Evolutionary conservation across 2,888 invertebrate species (phyloP), one percentile per base, ranked within the genome.

Genomic region (Tromatobia lineatoria): DNA sequence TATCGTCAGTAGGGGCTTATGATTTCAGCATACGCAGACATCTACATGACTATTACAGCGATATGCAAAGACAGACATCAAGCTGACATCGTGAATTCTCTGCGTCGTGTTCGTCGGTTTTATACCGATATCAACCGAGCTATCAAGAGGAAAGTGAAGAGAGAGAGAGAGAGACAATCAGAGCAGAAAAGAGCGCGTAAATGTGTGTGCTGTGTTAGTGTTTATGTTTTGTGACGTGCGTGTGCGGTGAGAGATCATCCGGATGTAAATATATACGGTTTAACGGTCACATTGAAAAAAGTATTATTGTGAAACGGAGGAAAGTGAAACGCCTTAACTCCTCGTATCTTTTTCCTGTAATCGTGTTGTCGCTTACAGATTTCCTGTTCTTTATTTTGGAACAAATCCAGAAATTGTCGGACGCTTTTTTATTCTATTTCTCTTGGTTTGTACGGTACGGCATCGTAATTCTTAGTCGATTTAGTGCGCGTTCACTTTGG

Each of bases 1-100:
- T 42, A 75, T 38, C 66, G 67, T 69, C 45, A 13, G 7, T 25
- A n/a, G 47, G 34, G 67, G 77, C 59, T 77, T 77, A 77, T 59
- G 77, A 69, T 69, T 57, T 69, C 47, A 66, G 67, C 50, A 57
- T 69, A 69, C 20, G 45, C 67, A 77, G 77, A 69, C 77, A 67
- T 66, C 54, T 29, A 57, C 38, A 66, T 57, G 67, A n/a, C 76
- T 29, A 57, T 47, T 45, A 50, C 34, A 47, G 47, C 29, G 61
- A 69, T 77, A 77, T 20, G 61, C 69, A 25, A 69, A 67, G 42
- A 25, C 29, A 67, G 57, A 69, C 57, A 38, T 42, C 23, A n/a
- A 25, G 47, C 45, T 34, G 57, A 61, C 74, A 38, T 61, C 34
- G 61, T 47, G 61, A 13, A 47, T 34, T 45, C 59, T 74, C 47